phyloP scores from a whole-genome alignment of 2,797 vertebrate genomes.

The Rhynchotus rufescens region DNA sequence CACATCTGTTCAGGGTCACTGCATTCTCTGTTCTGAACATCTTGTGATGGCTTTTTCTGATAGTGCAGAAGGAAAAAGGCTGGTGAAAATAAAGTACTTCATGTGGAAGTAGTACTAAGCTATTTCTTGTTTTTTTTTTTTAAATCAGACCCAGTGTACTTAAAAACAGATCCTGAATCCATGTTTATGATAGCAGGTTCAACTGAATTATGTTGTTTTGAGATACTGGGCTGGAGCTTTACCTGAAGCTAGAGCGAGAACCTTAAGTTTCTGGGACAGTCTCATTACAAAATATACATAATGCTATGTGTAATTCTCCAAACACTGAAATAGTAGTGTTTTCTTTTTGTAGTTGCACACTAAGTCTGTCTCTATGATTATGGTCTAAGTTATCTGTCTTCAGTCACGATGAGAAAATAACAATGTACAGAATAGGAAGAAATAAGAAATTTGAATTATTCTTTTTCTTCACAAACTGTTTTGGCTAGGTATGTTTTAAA shows the following conservation, averaged over 20 bases:
- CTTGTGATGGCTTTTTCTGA: not conserved
- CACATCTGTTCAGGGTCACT: not conserved
- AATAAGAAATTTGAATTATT: not conserved
- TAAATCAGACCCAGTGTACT: not conserved
- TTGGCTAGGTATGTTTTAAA: not conserved
- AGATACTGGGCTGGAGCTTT: not conserved
- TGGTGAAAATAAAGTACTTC: not conserved
- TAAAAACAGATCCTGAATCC: not conserved
- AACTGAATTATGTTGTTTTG: not conserved
- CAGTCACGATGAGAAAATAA: not conserved
- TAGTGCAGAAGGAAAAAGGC: not conserved
- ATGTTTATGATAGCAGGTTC: not conserved
- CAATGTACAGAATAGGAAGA: not conserved
- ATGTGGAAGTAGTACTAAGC: not conserved
- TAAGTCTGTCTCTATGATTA: not conserved
- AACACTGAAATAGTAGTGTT: not conserved
- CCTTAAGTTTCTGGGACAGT: not conserved
- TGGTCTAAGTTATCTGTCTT: not conserved
- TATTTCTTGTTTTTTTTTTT: not conserved
- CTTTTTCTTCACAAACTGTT: not conserved
- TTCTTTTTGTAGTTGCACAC: not conserved
- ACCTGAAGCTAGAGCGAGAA: not conserved
- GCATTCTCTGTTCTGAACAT: not conserved
- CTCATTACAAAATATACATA: not conserved
- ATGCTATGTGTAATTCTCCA: not conserved